These are phyloP conservation scores for Drosophila atroscutellata DNA, from an alignment of 2,888 invertebrate species.

Conservation along the genomic window DNA sequence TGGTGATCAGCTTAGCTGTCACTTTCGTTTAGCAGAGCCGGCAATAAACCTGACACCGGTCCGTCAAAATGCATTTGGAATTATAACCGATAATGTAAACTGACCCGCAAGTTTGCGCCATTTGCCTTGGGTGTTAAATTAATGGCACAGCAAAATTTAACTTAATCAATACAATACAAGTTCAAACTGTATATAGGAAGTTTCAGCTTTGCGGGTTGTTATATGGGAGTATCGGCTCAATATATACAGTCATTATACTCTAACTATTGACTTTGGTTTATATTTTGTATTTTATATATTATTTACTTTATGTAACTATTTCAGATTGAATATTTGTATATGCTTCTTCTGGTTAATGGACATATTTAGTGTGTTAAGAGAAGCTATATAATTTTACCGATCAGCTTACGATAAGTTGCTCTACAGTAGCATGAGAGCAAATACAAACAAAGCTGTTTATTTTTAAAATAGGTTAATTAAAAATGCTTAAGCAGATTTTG, in stretches of 20 bases:
- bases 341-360: background rate
- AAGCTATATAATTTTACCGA: background rate
- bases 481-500: background rate
- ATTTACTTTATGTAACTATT: background rate
- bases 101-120: slow-evolving; percentile 40
- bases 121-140: slow-evolving; percentile 49
- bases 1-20: slow-evolving; percentile 45
- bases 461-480: background rate
- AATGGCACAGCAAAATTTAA: slow-evolving; percentile 34
- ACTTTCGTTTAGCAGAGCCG: slow-evolving; percentile 37
- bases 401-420: background rate
- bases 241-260: background rate
- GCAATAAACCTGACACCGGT: slow-evolving; percentile 46
- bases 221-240: background rate
- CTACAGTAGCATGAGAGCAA: background rate
- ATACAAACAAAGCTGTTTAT: background rate
- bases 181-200: slow-evolving; percentile 33
- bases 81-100: slow-evolving; percentile 39
- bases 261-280: background rate
- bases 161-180: slow-evolving; percentile 16
- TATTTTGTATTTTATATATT: background rate
- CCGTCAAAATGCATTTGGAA: slow-evolving; percentile 31
- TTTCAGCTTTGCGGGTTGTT: slow-evolving; percentile 6
- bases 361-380: background rate
- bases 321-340: background rate